These are phyloP conservation scores for Amphiduros pacificus DNA, from an alignment of 2,888 invertebrate genomes.

Conservation along the genomic window DNA sequence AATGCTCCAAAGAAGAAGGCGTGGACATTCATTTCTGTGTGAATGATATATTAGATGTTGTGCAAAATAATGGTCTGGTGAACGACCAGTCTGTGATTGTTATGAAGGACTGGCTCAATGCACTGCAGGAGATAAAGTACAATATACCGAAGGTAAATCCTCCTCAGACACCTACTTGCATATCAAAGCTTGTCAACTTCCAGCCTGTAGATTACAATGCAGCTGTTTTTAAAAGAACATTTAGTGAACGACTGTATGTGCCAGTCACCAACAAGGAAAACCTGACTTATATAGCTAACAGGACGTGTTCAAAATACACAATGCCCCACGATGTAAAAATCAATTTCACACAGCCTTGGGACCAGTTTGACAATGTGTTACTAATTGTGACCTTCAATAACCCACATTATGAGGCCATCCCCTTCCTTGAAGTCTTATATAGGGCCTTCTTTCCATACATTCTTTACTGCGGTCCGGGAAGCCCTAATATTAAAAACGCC, in stretches of 20 bases:
- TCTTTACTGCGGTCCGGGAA: slow-evolving; percentile 31
- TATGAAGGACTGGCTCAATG: neutral
- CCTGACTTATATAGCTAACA: neutral
- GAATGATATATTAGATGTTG: no score
- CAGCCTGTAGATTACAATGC: no score
- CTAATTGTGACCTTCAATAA: slow-evolving; percentile 29
- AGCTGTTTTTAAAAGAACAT: no score
- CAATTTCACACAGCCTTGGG: slow-evolving; percentile 21
- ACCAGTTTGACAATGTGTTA: slow-evolving; percentile 20
- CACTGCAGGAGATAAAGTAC: neutral
- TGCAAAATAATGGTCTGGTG: neutral
- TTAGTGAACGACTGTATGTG: neutral
- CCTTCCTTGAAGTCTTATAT: slow-evolving; percentile 30
- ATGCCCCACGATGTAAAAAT: neutral
- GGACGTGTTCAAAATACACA: neutral
- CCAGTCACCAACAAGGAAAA: neutral
- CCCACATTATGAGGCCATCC: slow-evolving; percentile 29
- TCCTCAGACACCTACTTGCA: no score
- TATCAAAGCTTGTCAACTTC: no score
- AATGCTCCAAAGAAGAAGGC: no score
- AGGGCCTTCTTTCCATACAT: slow-evolving; percentile 30
- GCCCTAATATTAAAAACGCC: slow-evolving; percentile 2
- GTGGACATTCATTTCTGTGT: no score
- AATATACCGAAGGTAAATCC: neutral
- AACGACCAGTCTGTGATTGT: neutral